A percentile compares a stretch with the other conserved stretches of the same genome.
phyloP scores from a whole-genome alignment of 2,888 invertebrate genomes.

The Chrysolina oricalcia region DNA sequence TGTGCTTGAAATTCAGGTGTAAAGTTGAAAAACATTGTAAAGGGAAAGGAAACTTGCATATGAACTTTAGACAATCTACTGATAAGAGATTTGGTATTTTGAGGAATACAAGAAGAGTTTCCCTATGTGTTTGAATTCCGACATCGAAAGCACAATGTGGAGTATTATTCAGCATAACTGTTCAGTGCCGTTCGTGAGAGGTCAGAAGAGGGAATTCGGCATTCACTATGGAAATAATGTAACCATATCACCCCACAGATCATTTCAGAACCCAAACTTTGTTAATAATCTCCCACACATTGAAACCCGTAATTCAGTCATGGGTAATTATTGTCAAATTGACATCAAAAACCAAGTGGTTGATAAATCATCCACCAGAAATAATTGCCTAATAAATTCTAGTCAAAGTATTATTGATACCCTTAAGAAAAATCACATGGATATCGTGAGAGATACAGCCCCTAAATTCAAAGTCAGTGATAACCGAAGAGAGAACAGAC shows the following conservation, averaged over 20 bases:
- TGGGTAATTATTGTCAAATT: conserved; percentile 33
- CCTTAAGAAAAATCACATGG: conserved; percentile 46
- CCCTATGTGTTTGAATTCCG: conserved; percentile 31
- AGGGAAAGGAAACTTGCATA: conserved; percentile 36
- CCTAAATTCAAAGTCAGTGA: conserved; percentile 28
- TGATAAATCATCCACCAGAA: conserved; percentile 21
- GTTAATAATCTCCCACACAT: conserved; percentile 49
- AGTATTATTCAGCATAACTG: conserved; percentile 15
- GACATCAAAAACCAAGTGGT: conserved; percentile 35
- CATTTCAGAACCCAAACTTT: conserved; percentile 55
- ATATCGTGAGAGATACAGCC: conserved; percentile 33
- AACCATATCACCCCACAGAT: conserved; percentile 44
- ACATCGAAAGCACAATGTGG: conserved; percentile 43
- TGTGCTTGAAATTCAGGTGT: conserved; percentile 27
- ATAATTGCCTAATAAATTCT: conserved; percentile 47
- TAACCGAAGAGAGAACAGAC: conserved; percentile 23
- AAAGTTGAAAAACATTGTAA: conserved; percentile 36
- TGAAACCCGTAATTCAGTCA: conserved; percentile 35
- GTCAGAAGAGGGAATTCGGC: conserved; percentile 49
- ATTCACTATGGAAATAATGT: conserved; percentile 29
- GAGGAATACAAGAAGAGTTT: background rate
- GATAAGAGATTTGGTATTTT: conserved; percentile 11
- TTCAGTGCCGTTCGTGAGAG: background rate
- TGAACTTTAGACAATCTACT: conserved; percentile 35
- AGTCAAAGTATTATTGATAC: conserved; percentile 51